phyloP scores from a whole-genome alignment of 2,888 invertebrate species.

The Plagiodera versicolora region DNA sequence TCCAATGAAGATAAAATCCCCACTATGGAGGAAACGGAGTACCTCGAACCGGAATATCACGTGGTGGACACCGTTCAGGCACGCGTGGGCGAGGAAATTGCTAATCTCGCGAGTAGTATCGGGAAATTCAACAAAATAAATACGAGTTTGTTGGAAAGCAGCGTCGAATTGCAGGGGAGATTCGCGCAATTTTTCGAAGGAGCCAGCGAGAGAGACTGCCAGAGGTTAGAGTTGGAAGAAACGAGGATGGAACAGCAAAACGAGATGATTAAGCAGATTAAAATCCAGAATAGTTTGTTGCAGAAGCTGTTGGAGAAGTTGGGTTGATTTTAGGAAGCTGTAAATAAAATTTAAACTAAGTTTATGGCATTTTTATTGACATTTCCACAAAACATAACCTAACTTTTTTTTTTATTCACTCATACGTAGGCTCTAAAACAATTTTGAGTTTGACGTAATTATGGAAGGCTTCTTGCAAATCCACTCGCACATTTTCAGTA shows the following conservation, averaged over 20 bases:
- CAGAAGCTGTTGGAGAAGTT: conserved; percentile 29
- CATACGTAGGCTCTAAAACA: conserved; percentile 36
- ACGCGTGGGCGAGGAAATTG: conserved; percentile 22
- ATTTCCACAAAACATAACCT: not conserved
- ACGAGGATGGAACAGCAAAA: conserved; percentile 27
- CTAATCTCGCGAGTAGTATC: conserved; percentile 21
- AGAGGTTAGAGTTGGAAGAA: conserved; percentile 25
- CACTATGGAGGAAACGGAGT: no score
- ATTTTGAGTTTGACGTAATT: conserved; percentile 47
- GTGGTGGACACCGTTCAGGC: conserved; percentile 18
- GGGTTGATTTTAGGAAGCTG: conserved; percentile 10
- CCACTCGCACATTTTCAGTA: conserved; percentile 55
- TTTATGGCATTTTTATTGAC: not conserved
- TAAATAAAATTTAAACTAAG: no score
- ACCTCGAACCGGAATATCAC: conserved; percentile 13
- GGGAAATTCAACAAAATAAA: conserved; percentile 20
- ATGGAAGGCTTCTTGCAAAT: conserved; percentile 50
- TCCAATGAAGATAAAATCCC: no score
- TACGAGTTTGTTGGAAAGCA: conserved; percentile 19
- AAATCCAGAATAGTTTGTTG: conserved; percentile 28
- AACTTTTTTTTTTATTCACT: conserved; percentile 8
- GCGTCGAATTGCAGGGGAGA: conserved; percentile 22
- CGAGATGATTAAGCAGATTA: conserved; percentile 32
- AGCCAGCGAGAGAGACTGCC: conserved; percentile 19
- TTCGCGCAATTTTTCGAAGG: conserved; percentile 25